Base-by-base conservation (phyloP, 2,888 invertebrate genomes). In the Drosophila borborema region DNA sequence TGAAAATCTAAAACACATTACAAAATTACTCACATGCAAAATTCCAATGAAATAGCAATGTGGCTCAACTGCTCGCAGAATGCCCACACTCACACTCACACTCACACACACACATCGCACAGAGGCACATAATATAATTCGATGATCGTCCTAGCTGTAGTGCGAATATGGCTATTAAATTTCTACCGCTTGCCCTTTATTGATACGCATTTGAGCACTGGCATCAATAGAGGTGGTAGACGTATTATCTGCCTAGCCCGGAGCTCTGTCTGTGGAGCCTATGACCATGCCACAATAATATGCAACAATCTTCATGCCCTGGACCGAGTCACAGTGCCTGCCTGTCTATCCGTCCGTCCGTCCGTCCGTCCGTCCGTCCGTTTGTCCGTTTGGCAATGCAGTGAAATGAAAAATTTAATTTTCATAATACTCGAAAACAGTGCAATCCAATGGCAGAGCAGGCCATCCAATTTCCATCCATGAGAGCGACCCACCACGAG, bases 381-480 rank as follows among this genome's bases (percentile, higher is more conserved):
- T 14, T 34, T 64, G 68, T 67, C 65, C 43, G 64, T n/a, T n/a
- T 64, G 64, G 62, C 66, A 71, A 81, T 80, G 85, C 87, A 86
- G 68, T 82, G 81, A 89, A 85, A 89, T 89, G 89, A 87, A 89
- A 89, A 86, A 89, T 86, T 89, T 82, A 86, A 86, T 86, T 86
- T 86, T 86, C 89, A 86, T 86, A 86, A 88, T 88, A 83, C 86
- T 81, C 82, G 62, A 78, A 82, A 87, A 76, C 84, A 74, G 72
- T 76, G 66, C 72, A 84, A 77, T 71, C 66, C 74, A 36, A 63
- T 65, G 56, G 40, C 36, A 48, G 46, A 14, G 34, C 64, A 48
- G 64, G 23, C 64, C 72, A 68, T 71, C 60, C 56, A 64, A 64
- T 69, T 69, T 65, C 40, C 61, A 74, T 40, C 41, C 67, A 65